Percentiles rank a stretch among this genome's conserved stretches.
phyloP scores from a whole-genome alignment of 2,888 invertebrate genomes.

The Clanis bilineata region DNA sequence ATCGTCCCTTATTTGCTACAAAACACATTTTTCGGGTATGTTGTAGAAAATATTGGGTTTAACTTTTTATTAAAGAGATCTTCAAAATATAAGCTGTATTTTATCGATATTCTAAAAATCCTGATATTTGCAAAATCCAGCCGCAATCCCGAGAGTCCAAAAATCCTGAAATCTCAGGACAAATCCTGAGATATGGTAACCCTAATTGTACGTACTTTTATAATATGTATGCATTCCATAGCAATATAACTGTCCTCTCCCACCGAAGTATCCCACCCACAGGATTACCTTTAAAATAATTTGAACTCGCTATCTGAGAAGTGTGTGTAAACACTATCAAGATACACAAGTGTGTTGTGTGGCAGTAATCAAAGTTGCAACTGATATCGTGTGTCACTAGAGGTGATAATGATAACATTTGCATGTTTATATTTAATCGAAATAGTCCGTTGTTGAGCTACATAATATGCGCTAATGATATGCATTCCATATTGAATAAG shows the following conservation, averaged over 20 bases:
- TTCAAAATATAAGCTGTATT: too few relatives aligned
- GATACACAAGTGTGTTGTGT: constrained; percentile 24
- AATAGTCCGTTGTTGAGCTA: constrained; percentile 31
- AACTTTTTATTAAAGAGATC: too few relatives aligned
- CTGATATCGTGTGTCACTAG: constrained; percentile 48
- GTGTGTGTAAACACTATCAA: constrained; percentile 19
- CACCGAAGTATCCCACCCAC: too few relatives aligned
- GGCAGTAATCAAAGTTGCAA: constrained; percentile 45
- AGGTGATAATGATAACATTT: constrained; percentile 53
- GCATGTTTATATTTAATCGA: constrained; percentile 44
- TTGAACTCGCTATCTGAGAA: neutral
- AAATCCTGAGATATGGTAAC: too few relatives aligned
- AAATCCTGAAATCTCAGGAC: too few relatives aligned
- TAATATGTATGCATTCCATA: neutral
- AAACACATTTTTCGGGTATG: too few relatives aligned
- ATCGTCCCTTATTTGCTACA: too few relatives aligned
- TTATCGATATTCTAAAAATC: too few relatives aligned
- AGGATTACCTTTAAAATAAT: neutral
- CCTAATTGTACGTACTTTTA: too few relatives aligned
- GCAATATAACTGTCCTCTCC: neutral
- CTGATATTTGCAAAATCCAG: too few relatives aligned
- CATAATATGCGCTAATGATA: constrained; percentile 25
- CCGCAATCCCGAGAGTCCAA: too few relatives aligned
- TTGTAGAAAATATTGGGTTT: too few relatives aligned
- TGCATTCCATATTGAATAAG: neutral